Base-by-base conservation (phyloP, 2,888 invertebrate species). In the Parapristionchus giblindavisi region DNA sequence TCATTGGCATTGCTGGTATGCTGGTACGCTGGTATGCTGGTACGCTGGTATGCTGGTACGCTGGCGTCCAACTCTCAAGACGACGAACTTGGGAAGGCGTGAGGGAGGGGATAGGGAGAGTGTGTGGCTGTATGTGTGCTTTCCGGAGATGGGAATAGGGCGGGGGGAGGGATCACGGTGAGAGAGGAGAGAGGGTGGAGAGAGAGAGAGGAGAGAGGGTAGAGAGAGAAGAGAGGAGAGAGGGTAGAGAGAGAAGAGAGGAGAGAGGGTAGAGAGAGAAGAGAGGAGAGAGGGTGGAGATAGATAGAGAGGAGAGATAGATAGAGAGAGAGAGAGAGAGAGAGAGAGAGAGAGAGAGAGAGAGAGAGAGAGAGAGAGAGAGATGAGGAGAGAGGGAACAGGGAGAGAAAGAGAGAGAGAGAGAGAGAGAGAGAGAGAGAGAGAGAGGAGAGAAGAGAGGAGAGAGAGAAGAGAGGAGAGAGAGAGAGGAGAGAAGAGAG, bases 321-420 rank as follows among this genome's bases (percentile, higher is more conserved):
- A n/a, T n/a, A 3, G 43, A 48, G 51, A 34, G 43, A 52, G 6
- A 24, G 51, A 36, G 43, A 52, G 36, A 27, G 68, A 34, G 27
- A 52, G 36, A 52, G 24, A 21, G 63, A 65, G n/a, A n/a, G n/a
- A 3, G 43, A 48, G 51, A 34, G 43, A 52, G 6, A 24, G 51
- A 36, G 43, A 52, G 36, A 27, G 68, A 34, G 27, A 52, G 36
- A 52, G 24, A 21, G 63, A 65, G n/a, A n/a, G n/a, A n/a, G n/a
- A n/a, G n/a, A n/a, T n/a, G n/a, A n/a, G n/a, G 48, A 48, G 14
- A 11, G 48, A 48, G 48, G 21, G 14, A 21, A 14, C 21, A 14
- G 48, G 11, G 48, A 48, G 48, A 14, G 48, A 21, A 21, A 48
- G 21, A 21, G 48, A 14, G n/a, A 27, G 29, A 56, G 56, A 27